These are phyloP conservation scores for Hirtodrosophila alboralis DNA, from an alignment of 2,888 invertebrate genomes.

Conservation along the genomic window DNA sequence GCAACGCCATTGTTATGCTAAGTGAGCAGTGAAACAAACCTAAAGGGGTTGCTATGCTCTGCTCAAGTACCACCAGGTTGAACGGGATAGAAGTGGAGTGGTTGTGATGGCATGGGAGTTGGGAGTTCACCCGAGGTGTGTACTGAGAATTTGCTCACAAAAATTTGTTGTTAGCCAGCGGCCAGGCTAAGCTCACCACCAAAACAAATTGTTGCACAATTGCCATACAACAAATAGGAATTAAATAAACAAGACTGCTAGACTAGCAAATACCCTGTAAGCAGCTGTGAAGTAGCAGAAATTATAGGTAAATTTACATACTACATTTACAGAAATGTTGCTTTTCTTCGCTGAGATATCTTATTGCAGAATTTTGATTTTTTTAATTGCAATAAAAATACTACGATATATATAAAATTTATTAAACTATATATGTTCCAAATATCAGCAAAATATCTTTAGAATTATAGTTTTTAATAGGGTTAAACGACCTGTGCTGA, in stretches of 20 bases:
- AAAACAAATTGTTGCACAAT: slow-evolving; percentile 77
- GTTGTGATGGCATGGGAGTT: neutral
- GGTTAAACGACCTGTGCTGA: too few relatives aligned
- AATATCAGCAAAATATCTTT: too few relatives aligned
- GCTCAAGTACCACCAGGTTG: slow-evolving; percentile 61
- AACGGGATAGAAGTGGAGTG: slow-evolving; percentile 26
- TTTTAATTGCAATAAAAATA: too few relatives aligned
- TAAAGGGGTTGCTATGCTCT: slow-evolving; percentile 61
- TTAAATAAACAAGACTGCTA: neutral
- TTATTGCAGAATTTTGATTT: too few relatives aligned
- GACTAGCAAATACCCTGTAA: too few relatives aligned
- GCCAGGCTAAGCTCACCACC: slow-evolving; percentile 74
- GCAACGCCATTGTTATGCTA: slow-evolving; percentile 80
- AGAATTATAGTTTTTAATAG: too few relatives aligned
- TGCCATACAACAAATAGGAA: slow-evolving; percentile 25
- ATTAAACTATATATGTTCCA: too few relatives aligned
- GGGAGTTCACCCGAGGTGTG: slow-evolving; percentile 8
- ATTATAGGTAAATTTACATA: too few relatives aligned
- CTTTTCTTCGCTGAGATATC: too few relatives aligned
- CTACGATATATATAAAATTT: too few relatives aligned
- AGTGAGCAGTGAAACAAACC: slow-evolving; percentile 23
- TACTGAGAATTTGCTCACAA: slow-evolving; percentile 41
- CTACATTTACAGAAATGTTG: too few relatives aligned
- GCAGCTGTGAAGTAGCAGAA: too few relatives aligned
- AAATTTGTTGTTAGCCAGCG: slow-evolving; percentile 57